These are phyloP conservation scores for Drosophila kuntzei DNA, from an alignment of 2,888 invertebrate genomes.

Conservation along the genomic window DNA sequence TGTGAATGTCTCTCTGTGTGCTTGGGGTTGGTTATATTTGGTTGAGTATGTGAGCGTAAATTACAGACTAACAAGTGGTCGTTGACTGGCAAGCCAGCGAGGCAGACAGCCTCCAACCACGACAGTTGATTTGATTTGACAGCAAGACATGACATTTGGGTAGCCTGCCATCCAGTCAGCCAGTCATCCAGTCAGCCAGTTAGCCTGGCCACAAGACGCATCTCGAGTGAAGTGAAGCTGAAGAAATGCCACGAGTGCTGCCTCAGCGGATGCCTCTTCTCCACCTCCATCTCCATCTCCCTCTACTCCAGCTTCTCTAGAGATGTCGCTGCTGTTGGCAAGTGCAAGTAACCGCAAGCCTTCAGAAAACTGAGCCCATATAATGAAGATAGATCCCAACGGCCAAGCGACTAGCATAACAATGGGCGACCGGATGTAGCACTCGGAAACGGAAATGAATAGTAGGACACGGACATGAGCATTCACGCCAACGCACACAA, in stretches of 20 bases:
- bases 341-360: conserved; percentile 64
- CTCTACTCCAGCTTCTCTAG: background rate
- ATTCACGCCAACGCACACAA: conserved; percentile 37
- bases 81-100: conserved; percentile 81
- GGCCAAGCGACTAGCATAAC: conserved; percentile 63
- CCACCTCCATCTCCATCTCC: background rate
- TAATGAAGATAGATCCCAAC: conserved; percentile 66
- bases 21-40: conserved; percentile 30
- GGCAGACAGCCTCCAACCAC: conserved; percentile 69
- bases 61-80: conserved; percentile 83
- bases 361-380: conserved; percentile 30
- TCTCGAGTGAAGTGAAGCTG: conserved; percentile 68
- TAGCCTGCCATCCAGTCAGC: conserved; percentile 40
- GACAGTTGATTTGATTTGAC: conserved; percentile 82
- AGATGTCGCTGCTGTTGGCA: conserved; percentile 50
- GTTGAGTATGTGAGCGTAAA: conserved; percentile 61
- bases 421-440: conserved; percentile 70
- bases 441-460: conserved; percentile 82
- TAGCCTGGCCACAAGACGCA: conserved; percentile 43
- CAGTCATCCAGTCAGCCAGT: conserved; percentile 33
- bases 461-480: conserved; percentile 61
- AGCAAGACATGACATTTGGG: conserved; percentile 79
- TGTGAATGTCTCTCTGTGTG: conserved; percentile 19
- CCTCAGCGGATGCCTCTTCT: conserved; percentile 32
- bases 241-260: conserved; percentile 68